Base-by-base conservation (phyloP, 2,113 vertebrate species). In the Apaloderma vittatum region DNA sequence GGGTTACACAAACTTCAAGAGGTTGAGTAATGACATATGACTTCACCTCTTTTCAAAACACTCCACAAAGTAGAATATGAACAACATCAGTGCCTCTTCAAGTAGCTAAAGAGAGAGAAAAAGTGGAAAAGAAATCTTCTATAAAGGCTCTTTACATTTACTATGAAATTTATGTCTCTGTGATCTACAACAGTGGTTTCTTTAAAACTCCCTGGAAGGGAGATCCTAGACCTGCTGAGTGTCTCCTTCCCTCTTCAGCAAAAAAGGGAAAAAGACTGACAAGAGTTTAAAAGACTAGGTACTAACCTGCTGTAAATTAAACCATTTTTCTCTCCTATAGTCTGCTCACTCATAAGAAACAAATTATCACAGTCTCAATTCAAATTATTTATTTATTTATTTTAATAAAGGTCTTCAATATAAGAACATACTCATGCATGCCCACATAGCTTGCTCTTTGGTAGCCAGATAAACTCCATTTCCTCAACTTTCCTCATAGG, bases 1-100 rank as follows among this genome's bases (percentile, higher is more conserved):
- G 40, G 79, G 89, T 96, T 97, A 96, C 78, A 96, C 71, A 93
- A 89, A 96, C 80, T 95, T 90, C 49, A 83, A 79, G 93, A 52
- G 27, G 51, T 71, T 95, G 68, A 91, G 32, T 83, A 92, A 92
- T 67, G 94, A 63, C 65, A 46, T 32, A 81, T 43, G 49, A 92
- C 79, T 94, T 92, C 45, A 91, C 9, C 65, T 77, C 71, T 93
- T 51, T 86, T 94, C 76, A 86, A 76, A 91, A 96, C 45, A 74
- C 75, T 84, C 45, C 66, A 75, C 52, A 46, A 87, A 88, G 40
- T 67, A 23, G 93, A 96, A 58, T 78, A 87, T 40, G 48, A 92
- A 51, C 73, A 94, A 88, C 54, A 88, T 14, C 49, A 61, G 84
- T 21, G 29, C 51, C 71, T 87, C 73, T 68, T 67, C 67, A 90